Conservation (phyloP, 1,140 invertebrate species). For the Lucilia cuprina region DNA sequence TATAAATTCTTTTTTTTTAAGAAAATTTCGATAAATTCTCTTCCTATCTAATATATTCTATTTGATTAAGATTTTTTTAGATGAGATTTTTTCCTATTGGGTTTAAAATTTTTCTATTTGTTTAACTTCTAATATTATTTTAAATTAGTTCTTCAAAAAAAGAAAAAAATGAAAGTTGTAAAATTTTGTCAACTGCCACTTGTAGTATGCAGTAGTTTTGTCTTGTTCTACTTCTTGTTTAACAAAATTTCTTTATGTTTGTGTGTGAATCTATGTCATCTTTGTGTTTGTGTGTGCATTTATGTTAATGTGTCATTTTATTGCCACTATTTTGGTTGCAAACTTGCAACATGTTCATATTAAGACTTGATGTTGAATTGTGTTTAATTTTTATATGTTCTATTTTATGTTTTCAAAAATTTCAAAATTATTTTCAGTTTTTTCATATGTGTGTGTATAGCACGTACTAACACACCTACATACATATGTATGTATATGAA, state of each 20-base stretch:
- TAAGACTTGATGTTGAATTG: slow-evolving; percentile 11
- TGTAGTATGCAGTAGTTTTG: neutral
- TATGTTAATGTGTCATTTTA: neutral
- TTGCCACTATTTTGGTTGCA: slow-evolving; percentile 9
- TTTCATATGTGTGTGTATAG: neutral
- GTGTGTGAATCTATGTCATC: neutral
- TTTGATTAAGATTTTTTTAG: too few species aligned
- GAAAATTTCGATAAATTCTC: too few species aligned
- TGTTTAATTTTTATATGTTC: neutral
- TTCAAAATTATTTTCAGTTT: too few species aligned
- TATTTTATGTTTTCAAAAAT: neutral
- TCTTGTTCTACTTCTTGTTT: neutral
- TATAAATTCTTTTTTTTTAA: too few species aligned
- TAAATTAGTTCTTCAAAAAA: neutral
- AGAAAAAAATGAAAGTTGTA: neutral
- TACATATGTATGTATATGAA: neutral
- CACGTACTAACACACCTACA: neutral
- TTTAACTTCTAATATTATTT: neutral
- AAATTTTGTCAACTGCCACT: neutral
- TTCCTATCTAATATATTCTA: too few species aligned
- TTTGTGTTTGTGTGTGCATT: neutral
- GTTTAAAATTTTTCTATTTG: neutral
- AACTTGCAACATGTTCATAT: neutral
- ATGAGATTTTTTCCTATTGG: neutral
- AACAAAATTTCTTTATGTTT: neutral